Evolutionary conservation across 2,797 vertebrate genomes (phyloP), one percentile per base, ranked within the genome.

Genomic region (Tolypeutes matacus): DNA sequence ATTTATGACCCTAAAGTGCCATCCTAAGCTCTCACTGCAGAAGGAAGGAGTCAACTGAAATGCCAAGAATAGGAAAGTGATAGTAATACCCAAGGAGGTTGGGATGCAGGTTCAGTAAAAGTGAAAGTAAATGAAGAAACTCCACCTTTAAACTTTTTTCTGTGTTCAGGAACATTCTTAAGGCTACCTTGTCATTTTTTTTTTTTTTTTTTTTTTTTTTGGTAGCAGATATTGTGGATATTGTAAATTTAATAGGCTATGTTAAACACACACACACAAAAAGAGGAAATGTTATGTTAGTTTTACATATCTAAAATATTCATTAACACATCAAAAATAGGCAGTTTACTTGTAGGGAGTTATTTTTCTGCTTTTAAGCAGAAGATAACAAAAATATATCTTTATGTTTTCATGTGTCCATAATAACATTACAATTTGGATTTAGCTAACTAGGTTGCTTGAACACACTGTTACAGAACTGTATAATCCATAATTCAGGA

Each of bases 401-500:
- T 94, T 95, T 93, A 72, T 95, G 86, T 46, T 91, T 92, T 87
- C 39, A 64, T 87, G n/a, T 94, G 70, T 70, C 86, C 88, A 51
- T 95, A 88, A 91, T 96, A 86, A 86, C 65, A 86, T 93, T 95
- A 58, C 10, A 77, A 67, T 94, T 84, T 60, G 36, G 89, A 94
- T 73, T 73, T 69, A 95, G 72, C 91, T 96, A 92, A 95, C 87
- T 96, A 93, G 65, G 75, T 97, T 92, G 81, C 92, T 94, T 84
- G 94, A 95, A 93, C 82, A 96, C 42, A 2, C 94, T 82, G 85
- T 93, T 96, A 92, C 21, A 88, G 91, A 97, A 95, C 95, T 97
- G 73, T 67, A 93, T 96, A 97, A 95, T 96, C 93, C 95, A 94
- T 97, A 96, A 96, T 97, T 97, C 93, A 97, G 95, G 81, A 95